Conservation (phyloP, 1,140 invertebrate genomes). For the Galendromus occidentalis region DNA sequence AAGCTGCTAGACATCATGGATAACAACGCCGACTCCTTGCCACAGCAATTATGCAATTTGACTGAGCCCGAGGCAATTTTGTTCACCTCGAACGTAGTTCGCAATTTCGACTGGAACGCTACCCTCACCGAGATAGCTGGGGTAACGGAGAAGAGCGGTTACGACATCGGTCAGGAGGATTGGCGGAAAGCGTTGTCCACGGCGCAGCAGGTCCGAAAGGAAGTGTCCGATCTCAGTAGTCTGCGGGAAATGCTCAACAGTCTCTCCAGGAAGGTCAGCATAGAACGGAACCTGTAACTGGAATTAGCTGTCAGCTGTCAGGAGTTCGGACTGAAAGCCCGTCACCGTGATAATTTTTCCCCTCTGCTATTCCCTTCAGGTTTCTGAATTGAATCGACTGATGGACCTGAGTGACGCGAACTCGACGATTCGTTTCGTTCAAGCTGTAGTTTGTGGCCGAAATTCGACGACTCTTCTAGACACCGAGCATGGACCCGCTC, state of each 20-base stretch:
- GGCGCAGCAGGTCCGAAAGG: not conserved
- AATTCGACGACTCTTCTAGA: conserved; percentile 19
- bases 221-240: not conserved
- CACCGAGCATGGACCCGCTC: conserved; percentile 17
- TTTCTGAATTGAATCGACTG: not conserved
- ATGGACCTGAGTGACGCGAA: conserved; percentile 15
- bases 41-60: conserved; percentile 14
- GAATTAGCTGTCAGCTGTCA: not conserved
- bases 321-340: not conserved
- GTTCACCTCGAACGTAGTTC: conserved; percentile 13
- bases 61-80: not conserved
- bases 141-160: conserved; percentile 16
- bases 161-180: conserved; percentile 14
- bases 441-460: conserved; percentile 19
- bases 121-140: conserved; percentile 15
- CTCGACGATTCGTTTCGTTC: conserved; percentile 17
- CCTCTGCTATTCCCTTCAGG: not conserved
- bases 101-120: conserved; percentile 15
- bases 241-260: conserved; percentile 1
- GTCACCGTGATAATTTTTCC: not conserved
- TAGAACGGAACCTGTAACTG: not conserved
- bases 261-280: not conserved
- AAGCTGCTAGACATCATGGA: conserved; percentile 11
- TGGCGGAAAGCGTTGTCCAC: conserved; percentile 15
- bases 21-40: not conserved